phyloP scores from a whole-genome alignment of 2,113 vertebrate genomes.

The Hyperopisus bebe region DNA sequence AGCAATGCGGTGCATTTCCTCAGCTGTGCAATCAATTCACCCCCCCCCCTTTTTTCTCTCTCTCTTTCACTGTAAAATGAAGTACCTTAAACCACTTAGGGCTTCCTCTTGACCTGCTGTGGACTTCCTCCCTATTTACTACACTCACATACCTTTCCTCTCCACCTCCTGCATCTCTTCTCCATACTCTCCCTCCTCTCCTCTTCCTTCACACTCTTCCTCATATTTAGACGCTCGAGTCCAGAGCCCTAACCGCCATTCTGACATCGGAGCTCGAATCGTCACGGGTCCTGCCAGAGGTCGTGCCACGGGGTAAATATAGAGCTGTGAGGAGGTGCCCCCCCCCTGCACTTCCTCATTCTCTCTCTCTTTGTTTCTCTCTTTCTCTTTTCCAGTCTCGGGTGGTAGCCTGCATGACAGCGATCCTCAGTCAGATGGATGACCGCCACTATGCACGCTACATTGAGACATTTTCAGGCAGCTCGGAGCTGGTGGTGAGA shows the following conservation, averaged over 20 bases:
- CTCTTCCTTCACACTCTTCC: background rate
- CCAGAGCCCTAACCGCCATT: no score
- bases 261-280: background rate
- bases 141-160: background rate
- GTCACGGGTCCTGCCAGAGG: background rate
- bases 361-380: conserved; percentile 29
- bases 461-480: conserved; percentile 82
- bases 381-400: conserved; percentile 69
- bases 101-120: background rate
- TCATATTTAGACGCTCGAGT: background rate
- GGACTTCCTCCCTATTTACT: background rate
- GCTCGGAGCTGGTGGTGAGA: conserved; percentile 85
- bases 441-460: conserved; percentile 84
- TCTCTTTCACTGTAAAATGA: background rate
- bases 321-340: background rate
- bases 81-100: background rate
- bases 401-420: conserved; percentile 96
- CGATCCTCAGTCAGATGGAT: conserved; percentile 87
- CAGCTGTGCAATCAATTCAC: background rate
- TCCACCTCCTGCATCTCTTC: background rate
- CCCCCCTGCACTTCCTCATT: background rate
- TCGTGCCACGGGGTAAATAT: background rate
- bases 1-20: background rate
- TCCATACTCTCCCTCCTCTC: background rate
- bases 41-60: background rate